These are phyloP conservation scores for Sus scrofa DNA, from an alignment of 2,113 vertebrate genomes.

Conservation along the genomic window T2T-Sscrofa CM000819.6:137595501-137596000, in stretches of 20 bases:
- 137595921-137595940: background rate
- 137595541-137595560: background rate
- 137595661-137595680: background rate
- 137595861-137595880: background rate
- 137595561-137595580: background rate
- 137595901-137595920: background rate
- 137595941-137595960: no score
- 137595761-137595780: background rate
- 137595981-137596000: background rate
- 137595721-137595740: background rate
- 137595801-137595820: background rate
- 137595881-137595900: background rate
- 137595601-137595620: background rate
- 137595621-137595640: background rate
- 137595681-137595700: background rate
- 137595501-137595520: no score
- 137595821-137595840: background rate
- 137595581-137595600: background rate
- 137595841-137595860: background rate
- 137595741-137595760: background rate
- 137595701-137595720: background rate
- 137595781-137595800: background rate
- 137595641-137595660: background rate
- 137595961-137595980: no score
- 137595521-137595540: no score